Evolutionary conservation across 2,888 invertebrate species (phyloP), one percentile per base, ranked within the genome.

Genomic region (Eustalomyia histrio): DNA sequence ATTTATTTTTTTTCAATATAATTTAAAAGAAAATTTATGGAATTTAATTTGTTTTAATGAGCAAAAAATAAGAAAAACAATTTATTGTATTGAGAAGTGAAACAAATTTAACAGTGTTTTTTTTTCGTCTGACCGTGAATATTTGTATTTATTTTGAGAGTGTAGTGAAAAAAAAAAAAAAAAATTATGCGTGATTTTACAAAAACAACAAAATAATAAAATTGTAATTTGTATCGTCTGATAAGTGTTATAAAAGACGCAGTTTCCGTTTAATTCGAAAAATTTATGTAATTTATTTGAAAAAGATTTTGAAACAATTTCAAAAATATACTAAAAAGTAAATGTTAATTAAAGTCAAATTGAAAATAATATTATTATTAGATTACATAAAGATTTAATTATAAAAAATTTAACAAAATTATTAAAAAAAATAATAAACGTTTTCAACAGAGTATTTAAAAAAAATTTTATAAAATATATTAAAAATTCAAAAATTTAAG

Each of bases 51-150:
- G 57, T 69, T 18, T 39, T 12, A 12, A 39, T 39, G 12, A 39
- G 12, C 18, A 53, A 16, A 55, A 55, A 12, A 39, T 39, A 4
- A 39, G 12, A 53, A 53, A 16, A 55, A 55, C 21, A 55, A 24
- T 47, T 47, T 39, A 12, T 39, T 39, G n/a, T 5, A 16, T 1
- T 47, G 43, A 1, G 39, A 35, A 55, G 33, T 55, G 17, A 29
- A 24, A 39, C 39, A 43, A 65, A n/a, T 35, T 39, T n/a, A 39
- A 68, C 16, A 61, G 52, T 67, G 21, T 18, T 64, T 69, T n/a
- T 55, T 21, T 3, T 3, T 29, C 5, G 33, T 63, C 29, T 71
- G 78, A 57, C 78, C 81, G 67, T 78, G 78, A 81, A 81, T 61
- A 63, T 29, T 35, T 50, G 47, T 65, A 39, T 53, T 63, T 9